These are phyloP conservation scores for Heliconius sara DNA, from an alignment of 2,888 invertebrate species.

Conservation along the genomic window DNA sequence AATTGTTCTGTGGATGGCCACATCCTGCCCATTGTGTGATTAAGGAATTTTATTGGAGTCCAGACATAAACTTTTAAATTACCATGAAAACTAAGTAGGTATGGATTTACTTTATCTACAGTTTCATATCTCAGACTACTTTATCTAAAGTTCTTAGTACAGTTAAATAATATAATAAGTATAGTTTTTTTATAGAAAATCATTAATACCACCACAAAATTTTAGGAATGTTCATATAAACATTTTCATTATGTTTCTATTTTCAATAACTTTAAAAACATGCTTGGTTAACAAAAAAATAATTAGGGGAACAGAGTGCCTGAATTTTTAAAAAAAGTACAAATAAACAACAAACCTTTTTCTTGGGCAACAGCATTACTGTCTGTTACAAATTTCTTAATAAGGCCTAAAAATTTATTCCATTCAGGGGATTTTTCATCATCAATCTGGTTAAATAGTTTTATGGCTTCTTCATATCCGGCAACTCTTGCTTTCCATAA, in stretches of 20 bases:
- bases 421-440: slow-evolving; percentile 98
- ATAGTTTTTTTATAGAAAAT: not conserved
- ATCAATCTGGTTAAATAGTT: slow-evolving; percentile 92
- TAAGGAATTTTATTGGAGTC: slow-evolving; percentile 23
- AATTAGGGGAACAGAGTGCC: no score
- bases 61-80: slow-evolving; percentile 26
- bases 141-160: not conserved
- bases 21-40: slow-evolving; percentile 31
- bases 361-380: slow-evolving; percentile 98
- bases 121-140: not conserved
- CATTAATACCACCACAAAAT: not conserved
- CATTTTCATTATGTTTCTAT: not conserved
- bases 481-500: slow-evolving; percentile 97
- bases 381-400: slow-evolving; percentile 97
- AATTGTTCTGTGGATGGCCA: slow-evolving; percentile 12
- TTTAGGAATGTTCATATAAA: not conserved
- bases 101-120: not conserved
- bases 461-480: slow-evolving; percentile 97
- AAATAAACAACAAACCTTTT: slow-evolving; percentile 85
- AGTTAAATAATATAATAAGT: not conserved
- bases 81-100: not conserved
- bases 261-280: not conserved
- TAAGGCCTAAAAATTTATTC: slow-evolving; percentile 93
- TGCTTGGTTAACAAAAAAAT: not conserved
- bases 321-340: no score